Conservation (phyloP, 2,888 invertebrate genomes). For the Lasioglossum pauxillum region DNA sequence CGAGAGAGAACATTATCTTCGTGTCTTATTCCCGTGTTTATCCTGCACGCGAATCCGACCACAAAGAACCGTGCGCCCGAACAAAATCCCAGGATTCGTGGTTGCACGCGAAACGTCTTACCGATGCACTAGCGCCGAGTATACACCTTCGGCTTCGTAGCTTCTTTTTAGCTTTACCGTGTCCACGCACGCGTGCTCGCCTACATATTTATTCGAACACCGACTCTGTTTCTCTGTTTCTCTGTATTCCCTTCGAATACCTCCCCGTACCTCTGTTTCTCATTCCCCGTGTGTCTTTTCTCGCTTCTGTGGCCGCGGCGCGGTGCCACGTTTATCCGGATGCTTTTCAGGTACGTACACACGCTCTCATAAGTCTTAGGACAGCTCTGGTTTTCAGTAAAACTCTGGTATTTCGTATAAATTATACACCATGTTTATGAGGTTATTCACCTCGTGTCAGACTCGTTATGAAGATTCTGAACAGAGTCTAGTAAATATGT, state of each 20-base stretch:
- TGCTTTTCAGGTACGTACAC: conserved; percentile 33
- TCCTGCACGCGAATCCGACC: neutral
- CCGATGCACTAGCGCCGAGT: neutral
- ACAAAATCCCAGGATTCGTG: neutral
- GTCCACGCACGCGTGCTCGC: neutral
- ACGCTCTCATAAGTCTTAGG: too few species aligned
- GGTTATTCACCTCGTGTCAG: too few species aligned
- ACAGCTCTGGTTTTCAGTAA: too few species aligned
- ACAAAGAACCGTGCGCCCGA: neutral
- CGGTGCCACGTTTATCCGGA: conserved; percentile 45
- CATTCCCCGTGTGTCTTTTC: conserved; percentile 38
- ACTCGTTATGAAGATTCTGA: too few species aligned
- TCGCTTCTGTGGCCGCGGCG: neutral
- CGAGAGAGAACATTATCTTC: neutral
- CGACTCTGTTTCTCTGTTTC: neutral
- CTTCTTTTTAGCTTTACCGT: neutral
- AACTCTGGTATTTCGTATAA: too few species aligned
- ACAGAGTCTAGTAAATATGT: too few species aligned
- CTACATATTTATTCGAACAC: neutral
- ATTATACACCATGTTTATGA: too few species aligned
- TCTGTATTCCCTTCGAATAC: neutral
- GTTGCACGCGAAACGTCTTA: neutral
- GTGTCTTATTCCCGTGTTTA: neutral
- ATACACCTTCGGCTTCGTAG: neutral
- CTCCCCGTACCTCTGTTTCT: neutral